These are phyloP conservation scores for Congeria kusceri DNA, from an alignment of 2,888 invertebrate species.

Conservation along the genomic window DNA sequence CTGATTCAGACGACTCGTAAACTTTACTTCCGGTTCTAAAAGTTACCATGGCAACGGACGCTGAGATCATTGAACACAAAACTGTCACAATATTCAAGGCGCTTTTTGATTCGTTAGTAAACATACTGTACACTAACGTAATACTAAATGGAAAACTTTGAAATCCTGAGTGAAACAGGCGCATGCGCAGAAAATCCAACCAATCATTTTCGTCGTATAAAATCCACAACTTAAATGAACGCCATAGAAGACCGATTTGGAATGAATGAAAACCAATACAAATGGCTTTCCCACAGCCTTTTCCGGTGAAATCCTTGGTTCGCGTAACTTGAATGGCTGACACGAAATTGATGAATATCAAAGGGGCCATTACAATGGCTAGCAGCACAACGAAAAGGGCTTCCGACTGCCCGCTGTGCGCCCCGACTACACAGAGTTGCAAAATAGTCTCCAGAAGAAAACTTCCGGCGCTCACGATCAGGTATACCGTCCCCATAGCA, in stretches of 20 bases:
- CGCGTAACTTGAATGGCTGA: slow-evolving; percentile 70
- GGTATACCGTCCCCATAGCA: slow-evolving; percentile 59
- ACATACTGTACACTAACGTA: slow-evolving; percentile 54
- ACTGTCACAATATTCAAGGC: slow-evolving; percentile 52
- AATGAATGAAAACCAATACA: slow-evolving; percentile 71
- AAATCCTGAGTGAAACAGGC: slow-evolving; percentile 70
- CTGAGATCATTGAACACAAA: slow-evolving; percentile 49
- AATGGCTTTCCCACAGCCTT: slow-evolving; percentile 52
- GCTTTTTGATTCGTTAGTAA: slow-evolving; percentile 30
- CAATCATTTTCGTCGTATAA: slow-evolving; percentile 69
- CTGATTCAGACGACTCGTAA: slow-evolving; percentile 61
- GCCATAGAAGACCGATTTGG: slow-evolving; percentile 75
- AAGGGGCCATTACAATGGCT: slow-evolving; percentile 57
- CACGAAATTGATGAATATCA: slow-evolving; percentile 68
- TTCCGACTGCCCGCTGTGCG: slow-evolving; percentile 35
- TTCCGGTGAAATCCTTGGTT: slow-evolving; percentile 65
- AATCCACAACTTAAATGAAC: slow-evolving; percentile 68
- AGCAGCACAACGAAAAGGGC: slow-evolving; percentile 58
- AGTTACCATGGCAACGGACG: slow-evolving; percentile 58
- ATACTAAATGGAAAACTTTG: slow-evolving; percentile 71
- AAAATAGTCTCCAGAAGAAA: slow-evolving; percentile 63
- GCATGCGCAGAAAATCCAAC: slow-evolving; percentile 68
- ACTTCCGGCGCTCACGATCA: slow-evolving; percentile 44
- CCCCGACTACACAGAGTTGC: slow-evolving; percentile 57
- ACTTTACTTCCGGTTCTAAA: slow-evolving; percentile 58